phyloP scores from a whole-genome alignment of 1,140 invertebrate genomes.

The Phenacoccus solenopsis region DNA sequence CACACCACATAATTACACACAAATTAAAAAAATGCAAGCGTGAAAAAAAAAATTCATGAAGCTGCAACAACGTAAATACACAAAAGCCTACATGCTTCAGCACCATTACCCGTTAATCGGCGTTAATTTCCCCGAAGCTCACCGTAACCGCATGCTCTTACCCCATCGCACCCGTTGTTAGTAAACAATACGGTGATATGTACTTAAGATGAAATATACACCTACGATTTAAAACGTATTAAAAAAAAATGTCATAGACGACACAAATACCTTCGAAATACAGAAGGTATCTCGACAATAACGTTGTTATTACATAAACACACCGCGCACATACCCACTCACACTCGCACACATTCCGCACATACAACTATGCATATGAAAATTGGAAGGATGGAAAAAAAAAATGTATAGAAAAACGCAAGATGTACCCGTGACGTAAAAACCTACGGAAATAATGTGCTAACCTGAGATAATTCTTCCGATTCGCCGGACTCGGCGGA shows the following conservation, averaged over 20 bases:
- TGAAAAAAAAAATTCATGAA: too few species aligned
- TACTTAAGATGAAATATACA: not conserved
- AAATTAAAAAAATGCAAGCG: too few species aligned
- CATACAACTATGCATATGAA: too few species aligned
- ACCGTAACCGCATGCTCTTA: too few species aligned
- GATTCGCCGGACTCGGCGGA: not conserved
- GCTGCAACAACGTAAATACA: too few species aligned
- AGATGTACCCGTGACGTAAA: not conserved
- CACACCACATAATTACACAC: too few species aligned
- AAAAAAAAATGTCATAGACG: conserved; percentile 5
- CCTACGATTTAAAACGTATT: not conserved
- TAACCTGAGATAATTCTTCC: not conserved
- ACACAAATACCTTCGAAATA: conserved; percentile 17
- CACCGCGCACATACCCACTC: too few species aligned
- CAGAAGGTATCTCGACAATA: not conserved
- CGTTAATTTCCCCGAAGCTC: too few species aligned
- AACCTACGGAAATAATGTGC: not conserved
- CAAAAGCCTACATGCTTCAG: too few species aligned
- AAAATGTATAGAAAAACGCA: conserved; percentile 20
- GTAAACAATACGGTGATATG: not conserved
- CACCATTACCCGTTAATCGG: too few species aligned
- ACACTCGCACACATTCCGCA: not conserved
- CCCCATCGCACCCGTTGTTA: too few species aligned
- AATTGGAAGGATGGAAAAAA: not conserved
- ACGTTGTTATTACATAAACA: too few species aligned